A percentile compares a stretch with the other conserved stretches of the same genome.
phyloP scores from a whole-genome alignment of 2,888 invertebrate genomes.

The Trichopria drosophilae region DNA sequence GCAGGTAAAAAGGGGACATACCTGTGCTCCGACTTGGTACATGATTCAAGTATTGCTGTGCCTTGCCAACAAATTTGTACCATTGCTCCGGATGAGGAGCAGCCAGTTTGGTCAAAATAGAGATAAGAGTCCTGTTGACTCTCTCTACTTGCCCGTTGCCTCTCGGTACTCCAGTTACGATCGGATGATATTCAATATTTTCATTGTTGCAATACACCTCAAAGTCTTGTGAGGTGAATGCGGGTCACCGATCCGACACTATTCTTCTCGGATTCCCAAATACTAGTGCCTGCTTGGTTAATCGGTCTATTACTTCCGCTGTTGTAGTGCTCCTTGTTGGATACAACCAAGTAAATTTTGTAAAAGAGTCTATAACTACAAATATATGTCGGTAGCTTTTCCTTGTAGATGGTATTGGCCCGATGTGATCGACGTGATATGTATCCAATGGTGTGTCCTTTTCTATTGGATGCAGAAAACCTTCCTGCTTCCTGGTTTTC shows the following conservation, averaged over 20 bases:
- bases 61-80: too few species aligned
- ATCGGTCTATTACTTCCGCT: conserved; percentile 41
- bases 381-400: conserved; percentile 44
- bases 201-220: conserved; percentile 23
- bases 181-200: conserved; percentile 32
- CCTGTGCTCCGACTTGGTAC: conserved; percentile 6
- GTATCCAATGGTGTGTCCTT: conserved; percentile 45
- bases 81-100: neutral
- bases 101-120: conserved; percentile 14
- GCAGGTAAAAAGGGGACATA: conserved; percentile 10
- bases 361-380: too few species aligned
- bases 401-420: conserved; percentile 43
- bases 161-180: conserved; percentile 25
- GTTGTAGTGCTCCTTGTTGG: conserved; percentile 42
- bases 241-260: conserved; percentile 23
- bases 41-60: too few species aligned
- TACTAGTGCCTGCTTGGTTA: too few species aligned
- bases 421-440: conserved; percentile 48
- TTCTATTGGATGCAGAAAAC: conserved; percentile 40
- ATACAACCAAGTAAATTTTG: conserved; percentile 48
- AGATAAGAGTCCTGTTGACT: conserved; percentile 20
- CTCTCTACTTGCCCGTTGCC: conserved; percentile 26
- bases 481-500: conserved; percentile 44
- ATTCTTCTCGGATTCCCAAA: conserved; percentile 31
- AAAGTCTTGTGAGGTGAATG: conserved; percentile 28